Base-by-base conservation (phyloP, 2,113 vertebrate genomes). In the Suncus etruscus region DNA sequence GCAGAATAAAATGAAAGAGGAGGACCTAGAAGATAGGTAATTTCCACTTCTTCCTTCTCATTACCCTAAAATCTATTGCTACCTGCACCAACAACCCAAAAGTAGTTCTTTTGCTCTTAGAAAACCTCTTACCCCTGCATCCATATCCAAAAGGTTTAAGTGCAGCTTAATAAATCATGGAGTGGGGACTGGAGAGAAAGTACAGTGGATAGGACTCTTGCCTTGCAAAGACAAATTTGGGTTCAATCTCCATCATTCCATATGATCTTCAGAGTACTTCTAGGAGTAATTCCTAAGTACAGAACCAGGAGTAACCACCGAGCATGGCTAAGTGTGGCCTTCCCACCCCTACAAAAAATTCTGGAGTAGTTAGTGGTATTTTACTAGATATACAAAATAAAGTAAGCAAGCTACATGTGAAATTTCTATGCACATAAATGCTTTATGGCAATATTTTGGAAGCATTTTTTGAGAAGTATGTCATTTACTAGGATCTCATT, bases 381-480 rank as follows among this genome's bases (percentile, higher is more conserved):
- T 61, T 50, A 75, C 14, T 39, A 92, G 76, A 78, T 94, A 73
- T 91, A 83, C 65, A 81, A 95, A 97, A 74, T 82, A 89, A 82
- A 95, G 87, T 50, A 65, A 93, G 84, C 81, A 90, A 87, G 77
- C 1, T 25, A 87, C 0, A 92, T 1, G 20, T 96, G 89, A 97
- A 94, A 91, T 95, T 95, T 96, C 75, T 91, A 83, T 68, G 61
- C 69, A 32, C 14, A 45, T 74, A 68, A 88, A 96, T 95, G 90
- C 93, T 91, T 89, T 94, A 84, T n/a, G 89, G 85, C 27, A 7
- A 1, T 18, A 68, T 93, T 89, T 94, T 94, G 92, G 94, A 97
- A 97, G 92, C 95, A 97, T 97, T 96, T 93, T 95, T 97, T 89
- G 86, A 93, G 81, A 63, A 93, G 20, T 91, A 89, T 51, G 86